These are phyloP conservation scores for Melikaiella ostensackeni DNA, from an alignment of 2,888 invertebrate species.

Conservation along the genomic window DNA sequence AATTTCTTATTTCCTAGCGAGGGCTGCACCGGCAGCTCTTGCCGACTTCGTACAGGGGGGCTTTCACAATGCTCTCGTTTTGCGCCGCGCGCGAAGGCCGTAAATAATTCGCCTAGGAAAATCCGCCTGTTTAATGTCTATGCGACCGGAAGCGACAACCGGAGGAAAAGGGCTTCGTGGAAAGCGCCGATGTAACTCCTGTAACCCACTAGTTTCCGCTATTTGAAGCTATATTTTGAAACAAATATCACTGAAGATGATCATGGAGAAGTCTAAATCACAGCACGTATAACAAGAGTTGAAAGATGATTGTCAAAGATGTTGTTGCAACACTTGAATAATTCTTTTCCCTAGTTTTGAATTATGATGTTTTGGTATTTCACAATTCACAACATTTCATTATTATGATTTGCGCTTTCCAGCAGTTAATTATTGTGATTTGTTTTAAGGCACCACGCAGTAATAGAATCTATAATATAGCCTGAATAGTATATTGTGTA, in stretches of 20 bases:
- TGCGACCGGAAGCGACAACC: constrained; percentile 56
- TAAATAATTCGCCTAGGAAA: constrained; percentile 69
- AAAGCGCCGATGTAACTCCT: constrained; percentile 25
- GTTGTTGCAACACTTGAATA: no score
- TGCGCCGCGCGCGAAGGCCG: constrained; percentile 55
- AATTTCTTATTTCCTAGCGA: constrained; percentile 76
- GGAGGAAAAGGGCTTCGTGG: constrained; percentile 56
- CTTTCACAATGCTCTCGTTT: constrained; percentile 65
- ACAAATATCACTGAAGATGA: background rate
- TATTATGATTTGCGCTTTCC: no score
- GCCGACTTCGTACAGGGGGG: constrained; percentile 52
- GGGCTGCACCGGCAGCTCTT: constrained; percentile 52
- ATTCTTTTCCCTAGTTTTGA: no score
- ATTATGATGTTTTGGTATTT: no score
- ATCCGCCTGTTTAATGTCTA: constrained; percentile 61
- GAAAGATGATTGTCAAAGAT: no score
- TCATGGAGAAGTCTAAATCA: background rate
- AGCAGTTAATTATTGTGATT: no score
- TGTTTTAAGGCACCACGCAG: no score
- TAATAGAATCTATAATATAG: no score
- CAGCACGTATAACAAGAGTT: no score
- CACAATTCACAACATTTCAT: no score
- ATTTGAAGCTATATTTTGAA: background rate
- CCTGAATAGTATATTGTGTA: no score
- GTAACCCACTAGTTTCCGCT: constrained; percentile 7